Evolutionary conservation across 2,888 invertebrate genomes (phyloP).

Genomic region (Lochmaea crataegi): DNA sequence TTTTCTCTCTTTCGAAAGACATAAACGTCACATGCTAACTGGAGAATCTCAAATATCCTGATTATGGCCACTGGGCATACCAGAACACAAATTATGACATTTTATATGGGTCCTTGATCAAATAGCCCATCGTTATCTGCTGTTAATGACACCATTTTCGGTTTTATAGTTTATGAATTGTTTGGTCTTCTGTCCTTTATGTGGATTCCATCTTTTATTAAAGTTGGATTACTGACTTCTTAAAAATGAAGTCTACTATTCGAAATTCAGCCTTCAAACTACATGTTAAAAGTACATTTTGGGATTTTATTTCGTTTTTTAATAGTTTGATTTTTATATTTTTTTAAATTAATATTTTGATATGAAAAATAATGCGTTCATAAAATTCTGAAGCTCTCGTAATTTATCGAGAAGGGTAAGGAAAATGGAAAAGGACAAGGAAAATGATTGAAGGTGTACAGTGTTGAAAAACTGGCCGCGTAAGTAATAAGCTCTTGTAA

Average conservation of each 20-base stretch:
- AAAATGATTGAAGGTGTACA: too few relatives aligned
- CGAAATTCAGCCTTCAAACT: background rate
- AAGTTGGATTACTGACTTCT: constrained; percentile 9
- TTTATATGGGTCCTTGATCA: constrained; percentile 63
- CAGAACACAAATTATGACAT: constrained; percentile 64
- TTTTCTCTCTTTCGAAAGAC: constrained; percentile 49
- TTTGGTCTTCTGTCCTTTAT: constrained; percentile 40
- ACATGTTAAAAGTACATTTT: background rate
- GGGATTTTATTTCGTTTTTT: background rate
- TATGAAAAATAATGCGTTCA: too few relatives aligned
- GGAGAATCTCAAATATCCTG: constrained; percentile 60
- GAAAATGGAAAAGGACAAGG: too few relatives aligned
- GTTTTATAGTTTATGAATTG: constrained; percentile 52
- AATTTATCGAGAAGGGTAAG: too few relatives aligned
- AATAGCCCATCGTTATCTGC: constrained; percentile 54
- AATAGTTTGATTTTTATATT: too few relatives aligned
- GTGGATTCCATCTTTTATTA: constrained; percentile 19
- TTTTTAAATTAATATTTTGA: too few relatives aligned
- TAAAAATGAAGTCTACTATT: constrained; percentile 7
- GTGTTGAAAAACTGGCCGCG: too few relatives aligned
- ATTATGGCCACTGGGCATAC: constrained; percentile 62
- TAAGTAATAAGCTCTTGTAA: too few relatives aligned
- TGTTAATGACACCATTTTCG: constrained; percentile 61
- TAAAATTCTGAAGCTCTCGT: too few relatives aligned
- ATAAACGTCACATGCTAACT: constrained; percentile 57